These are phyloP conservation scores for Dyspetes luteomarginatus DNA, from an alignment of 2,888 invertebrate genomes.

Conservation along the genomic window DNA sequence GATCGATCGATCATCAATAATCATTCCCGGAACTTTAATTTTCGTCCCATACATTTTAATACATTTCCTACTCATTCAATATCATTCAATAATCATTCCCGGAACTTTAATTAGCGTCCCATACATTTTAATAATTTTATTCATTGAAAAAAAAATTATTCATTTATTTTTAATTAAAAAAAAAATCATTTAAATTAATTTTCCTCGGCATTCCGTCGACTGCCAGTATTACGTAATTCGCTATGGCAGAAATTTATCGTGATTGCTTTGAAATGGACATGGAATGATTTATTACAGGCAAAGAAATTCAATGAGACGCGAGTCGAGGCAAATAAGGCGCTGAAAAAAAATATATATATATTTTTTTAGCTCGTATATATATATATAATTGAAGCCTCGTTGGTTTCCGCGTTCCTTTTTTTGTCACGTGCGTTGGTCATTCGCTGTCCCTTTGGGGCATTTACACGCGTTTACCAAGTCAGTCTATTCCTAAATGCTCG, in stretches of 20 bases:
- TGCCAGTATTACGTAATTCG: not conserved
- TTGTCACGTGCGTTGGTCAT: not conserved
- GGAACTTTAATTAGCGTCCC: not conserved
- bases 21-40: too few relatives aligned
- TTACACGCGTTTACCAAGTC: not conserved
- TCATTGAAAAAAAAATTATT: not conserved
- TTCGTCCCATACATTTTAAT: not conserved
- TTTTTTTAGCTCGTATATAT: not conserved
- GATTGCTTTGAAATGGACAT: not conserved
- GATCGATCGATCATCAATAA: too few relatives aligned
- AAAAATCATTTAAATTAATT: not conserved
- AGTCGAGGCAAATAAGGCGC: constrained; percentile 36
- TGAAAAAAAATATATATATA: constrained; percentile 16
- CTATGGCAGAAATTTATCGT: not conserved
- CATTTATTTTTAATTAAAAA: not conserved
- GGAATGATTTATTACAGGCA: constrained; percentile 1
- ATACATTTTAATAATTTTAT: not conserved
- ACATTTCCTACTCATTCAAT: not conserved
- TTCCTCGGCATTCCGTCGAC: not conserved
- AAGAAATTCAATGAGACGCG: constrained; percentile 45
- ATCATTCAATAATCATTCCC: too few relatives aligned
- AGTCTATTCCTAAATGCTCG: constrained; percentile 1
- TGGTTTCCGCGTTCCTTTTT: constrained; percentile 48
- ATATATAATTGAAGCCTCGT: too few relatives aligned
- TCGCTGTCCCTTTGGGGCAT: constrained; percentile 16